Evolutionary conservation across 2,113 vertebrate genomes (phyloP).

Genomic region (Hepsetus odoe): DNA sequence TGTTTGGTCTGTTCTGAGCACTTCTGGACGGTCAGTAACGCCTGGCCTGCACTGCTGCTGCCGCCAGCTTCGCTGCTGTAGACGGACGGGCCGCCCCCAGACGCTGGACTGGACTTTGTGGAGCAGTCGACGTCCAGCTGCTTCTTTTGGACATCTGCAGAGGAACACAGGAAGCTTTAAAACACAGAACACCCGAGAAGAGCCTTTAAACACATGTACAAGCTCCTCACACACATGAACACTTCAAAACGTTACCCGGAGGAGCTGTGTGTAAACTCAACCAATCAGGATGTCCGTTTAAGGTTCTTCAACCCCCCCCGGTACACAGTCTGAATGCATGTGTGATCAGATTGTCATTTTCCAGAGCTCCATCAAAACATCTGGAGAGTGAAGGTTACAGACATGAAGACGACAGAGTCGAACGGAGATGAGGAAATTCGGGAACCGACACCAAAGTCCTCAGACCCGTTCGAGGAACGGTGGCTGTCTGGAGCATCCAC

Average conservation of each 20-base stretch:
- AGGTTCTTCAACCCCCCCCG: no score
- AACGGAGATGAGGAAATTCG: no score
- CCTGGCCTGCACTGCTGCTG: conserved; percentile 79
- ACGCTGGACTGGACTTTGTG: conserved; percentile 86
- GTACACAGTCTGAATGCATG: no score
- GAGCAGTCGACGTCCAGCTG: conserved; percentile 88
- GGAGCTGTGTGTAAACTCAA: no score
- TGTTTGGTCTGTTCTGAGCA: conserved; percentile 83
- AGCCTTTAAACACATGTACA: background rate
- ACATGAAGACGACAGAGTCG: no score
- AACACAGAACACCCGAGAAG: background rate
- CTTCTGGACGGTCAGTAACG: conserved; percentile 73
- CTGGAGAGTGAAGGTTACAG: no score
- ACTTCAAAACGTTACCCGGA: background rate
- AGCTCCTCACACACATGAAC: background rate
- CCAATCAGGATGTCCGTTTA: no score
- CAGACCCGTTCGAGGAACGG: no score
- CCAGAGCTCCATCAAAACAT: no score
- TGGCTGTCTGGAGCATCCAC: no score
- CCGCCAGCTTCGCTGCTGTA: conserved; percentile 86
- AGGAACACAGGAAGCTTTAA: background rate
- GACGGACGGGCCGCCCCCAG: conserved; percentile 85
- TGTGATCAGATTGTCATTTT: no score
- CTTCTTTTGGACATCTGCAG: conserved; percentile 91
- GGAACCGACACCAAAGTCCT: no score